Conservation (phyloP, 1,140 invertebrate species). For the Batillaria attramentaria region DNA sequence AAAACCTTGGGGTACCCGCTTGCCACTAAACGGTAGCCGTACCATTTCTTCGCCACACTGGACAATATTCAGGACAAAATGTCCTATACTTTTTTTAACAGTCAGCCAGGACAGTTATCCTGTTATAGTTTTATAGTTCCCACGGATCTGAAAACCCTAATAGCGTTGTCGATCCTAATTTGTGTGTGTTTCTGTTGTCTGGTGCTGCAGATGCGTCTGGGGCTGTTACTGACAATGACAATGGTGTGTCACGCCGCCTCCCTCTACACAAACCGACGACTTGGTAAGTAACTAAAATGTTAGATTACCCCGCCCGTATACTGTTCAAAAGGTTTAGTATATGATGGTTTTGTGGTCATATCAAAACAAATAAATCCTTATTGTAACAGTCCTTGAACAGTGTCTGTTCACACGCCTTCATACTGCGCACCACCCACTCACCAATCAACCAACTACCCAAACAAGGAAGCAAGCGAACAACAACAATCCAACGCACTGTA, state of each 20-base stretch:
- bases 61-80: too few species aligned
- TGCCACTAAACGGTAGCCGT: too few species aligned
- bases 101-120: too few species aligned
- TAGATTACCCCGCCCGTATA: neutral
- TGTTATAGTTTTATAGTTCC: too few species aligned
- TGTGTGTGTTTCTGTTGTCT: neutral
- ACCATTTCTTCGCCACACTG: too few species aligned
- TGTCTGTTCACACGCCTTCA: neutral
- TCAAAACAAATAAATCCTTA: neutral
- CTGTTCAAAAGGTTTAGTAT: neutral
- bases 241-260: slow-evolving; percentile 19
- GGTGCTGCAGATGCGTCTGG: slow-evolving; percentile 15
- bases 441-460: too few species aligned
- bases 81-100: too few species aligned
- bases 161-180: neutral
- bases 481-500: neutral
- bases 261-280: neutral
- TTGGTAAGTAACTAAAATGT: slow-evolving; percentile 7
- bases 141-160: neutral
- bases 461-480: too few species aligned
- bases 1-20: too few species aligned
- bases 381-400: neutral
- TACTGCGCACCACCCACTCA: neutral
- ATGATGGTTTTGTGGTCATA: neutral
- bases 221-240: slow-evolving; percentile 21